These are phyloP conservation scores for Anorthoa munda DNA, from an alignment of 2,888 invertebrate genomes.

Conservation along the genomic window DNA sequence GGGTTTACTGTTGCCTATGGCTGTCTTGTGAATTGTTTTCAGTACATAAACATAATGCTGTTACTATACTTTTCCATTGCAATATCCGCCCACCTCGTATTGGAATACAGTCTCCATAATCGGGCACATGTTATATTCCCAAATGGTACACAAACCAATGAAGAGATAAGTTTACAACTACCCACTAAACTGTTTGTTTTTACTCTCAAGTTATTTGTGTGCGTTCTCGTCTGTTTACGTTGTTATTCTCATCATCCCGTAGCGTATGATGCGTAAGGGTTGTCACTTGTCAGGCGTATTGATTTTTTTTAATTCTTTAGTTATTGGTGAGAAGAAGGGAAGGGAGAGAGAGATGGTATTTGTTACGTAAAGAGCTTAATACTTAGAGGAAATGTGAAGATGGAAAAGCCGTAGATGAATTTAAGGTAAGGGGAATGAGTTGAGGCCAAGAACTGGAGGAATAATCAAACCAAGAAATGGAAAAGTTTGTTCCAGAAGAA, in stretches of 20 bases:
- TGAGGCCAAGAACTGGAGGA: not conserved
- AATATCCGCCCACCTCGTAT: not conserved
- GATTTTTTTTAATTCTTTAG: not conserved
- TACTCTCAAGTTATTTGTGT: constrained; percentile 65
- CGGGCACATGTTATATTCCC: constrained; percentile 20
- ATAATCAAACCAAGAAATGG: not conserved
- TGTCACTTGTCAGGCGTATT: constrained; percentile 27
- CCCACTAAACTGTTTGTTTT: constrained; percentile 59
- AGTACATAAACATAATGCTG: not conserved
- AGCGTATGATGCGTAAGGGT: constrained; percentile 39
- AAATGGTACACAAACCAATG: constrained; percentile 38
- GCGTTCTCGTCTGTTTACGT: constrained; percentile 69
- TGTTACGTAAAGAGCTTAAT: no score
- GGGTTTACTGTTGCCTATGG: not conserved
- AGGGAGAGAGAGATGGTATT: not conserved
- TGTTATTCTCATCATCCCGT: constrained; percentile 65
- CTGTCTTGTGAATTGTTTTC: not conserved
- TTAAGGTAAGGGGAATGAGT: not conserved
- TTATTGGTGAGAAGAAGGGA: not conserved
- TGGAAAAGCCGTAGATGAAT: not conserved
- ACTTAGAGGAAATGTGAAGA: not conserved
- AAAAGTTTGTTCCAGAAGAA: not conserved
- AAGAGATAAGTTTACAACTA: constrained; percentile 50
- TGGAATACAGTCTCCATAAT: constrained; percentile 13
- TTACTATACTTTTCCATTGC: not conserved